Conservation (phyloP, 1,140 invertebrate genomes). For the Aphidius gifuensis region DNA sequence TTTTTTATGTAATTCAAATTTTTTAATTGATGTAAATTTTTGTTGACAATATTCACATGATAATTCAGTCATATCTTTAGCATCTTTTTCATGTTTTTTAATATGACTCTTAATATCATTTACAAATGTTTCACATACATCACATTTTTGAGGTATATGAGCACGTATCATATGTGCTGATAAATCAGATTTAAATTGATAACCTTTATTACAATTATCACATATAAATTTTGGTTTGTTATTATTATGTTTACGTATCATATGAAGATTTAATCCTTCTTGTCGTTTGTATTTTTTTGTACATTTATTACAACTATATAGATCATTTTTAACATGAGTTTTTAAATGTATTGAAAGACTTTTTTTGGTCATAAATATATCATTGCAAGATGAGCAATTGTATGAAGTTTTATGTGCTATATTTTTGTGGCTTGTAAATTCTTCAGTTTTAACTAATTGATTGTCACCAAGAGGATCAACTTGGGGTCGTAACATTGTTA, state of each 20-base stretch:
- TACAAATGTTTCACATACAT: conserved; percentile 4
- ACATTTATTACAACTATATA: not conserved
- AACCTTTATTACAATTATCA: conserved; percentile 2
- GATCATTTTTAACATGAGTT: not conserved
- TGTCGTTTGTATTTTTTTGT: conserved; percentile 5
- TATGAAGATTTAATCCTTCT: conserved; percentile 5
- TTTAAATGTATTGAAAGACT: not conserved
- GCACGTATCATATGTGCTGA: conserved; percentile 7
- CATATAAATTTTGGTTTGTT: conserved; percentile 1
- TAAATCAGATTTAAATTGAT: conserved; percentile 10
- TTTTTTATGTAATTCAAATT: conserved; percentile 3
- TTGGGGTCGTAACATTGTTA: not conserved
- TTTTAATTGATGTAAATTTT: not conserved
- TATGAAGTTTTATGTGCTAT: conserved; percentile 5
- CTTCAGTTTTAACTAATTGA: not conserved
- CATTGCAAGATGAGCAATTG: conserved; percentile 5
- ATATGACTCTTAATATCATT: conserved; percentile 7
- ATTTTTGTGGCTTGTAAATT: not conserved
- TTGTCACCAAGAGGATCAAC: not conserved
- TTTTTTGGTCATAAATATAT: not conserved
- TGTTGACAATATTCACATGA: conserved; percentile 2
- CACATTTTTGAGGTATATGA: conserved; percentile 9
- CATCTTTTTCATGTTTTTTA: conserved; percentile 3
- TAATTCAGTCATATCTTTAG: conserved; percentile 3
- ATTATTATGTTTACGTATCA: conserved; percentile 1